A percentile compares a stretch with the other conserved stretches of the same genome.
phyloP scores from a whole-genome alignment of 2,888 invertebrate species.

The Thysanoteuthis rhombus region DNA sequence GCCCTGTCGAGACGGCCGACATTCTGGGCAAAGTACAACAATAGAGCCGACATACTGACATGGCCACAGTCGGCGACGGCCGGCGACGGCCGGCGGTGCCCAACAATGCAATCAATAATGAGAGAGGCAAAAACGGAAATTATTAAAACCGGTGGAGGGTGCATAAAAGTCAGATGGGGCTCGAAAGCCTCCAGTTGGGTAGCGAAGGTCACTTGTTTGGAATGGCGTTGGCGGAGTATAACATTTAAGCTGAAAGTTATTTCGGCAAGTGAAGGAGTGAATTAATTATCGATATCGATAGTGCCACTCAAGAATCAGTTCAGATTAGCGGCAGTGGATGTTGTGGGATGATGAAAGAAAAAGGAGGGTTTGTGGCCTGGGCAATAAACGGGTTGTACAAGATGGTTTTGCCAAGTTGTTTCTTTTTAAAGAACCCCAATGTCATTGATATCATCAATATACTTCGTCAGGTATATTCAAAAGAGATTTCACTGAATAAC shows the following conservation, averaged over 20 bases:
- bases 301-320: neutral
- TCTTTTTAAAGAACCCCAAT: no score
- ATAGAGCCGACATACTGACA: neutral
- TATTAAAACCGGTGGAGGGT: neutral
- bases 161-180: neutral
- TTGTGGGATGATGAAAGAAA: no score
- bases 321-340: no score
- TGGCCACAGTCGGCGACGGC: conserved; percentile 12
- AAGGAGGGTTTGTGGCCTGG: no score
- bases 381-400: no score
- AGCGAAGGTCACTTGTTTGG: neutral
- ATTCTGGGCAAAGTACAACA: neutral
- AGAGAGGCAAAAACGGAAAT: neutral
- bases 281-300: neutral
- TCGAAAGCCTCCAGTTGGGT: neutral
- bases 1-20: conserved; percentile 12
- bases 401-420: no score
- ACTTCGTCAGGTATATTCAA: no score
- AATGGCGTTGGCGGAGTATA: neutral
- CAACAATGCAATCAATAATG: neutral
- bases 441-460: no score
- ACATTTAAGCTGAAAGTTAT: neutral
- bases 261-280: neutral
- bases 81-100: neutral
- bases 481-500: no score